Conservation (phyloP, 2,113 vertebrate species). For the Heterocephalus glaber region DNA sequence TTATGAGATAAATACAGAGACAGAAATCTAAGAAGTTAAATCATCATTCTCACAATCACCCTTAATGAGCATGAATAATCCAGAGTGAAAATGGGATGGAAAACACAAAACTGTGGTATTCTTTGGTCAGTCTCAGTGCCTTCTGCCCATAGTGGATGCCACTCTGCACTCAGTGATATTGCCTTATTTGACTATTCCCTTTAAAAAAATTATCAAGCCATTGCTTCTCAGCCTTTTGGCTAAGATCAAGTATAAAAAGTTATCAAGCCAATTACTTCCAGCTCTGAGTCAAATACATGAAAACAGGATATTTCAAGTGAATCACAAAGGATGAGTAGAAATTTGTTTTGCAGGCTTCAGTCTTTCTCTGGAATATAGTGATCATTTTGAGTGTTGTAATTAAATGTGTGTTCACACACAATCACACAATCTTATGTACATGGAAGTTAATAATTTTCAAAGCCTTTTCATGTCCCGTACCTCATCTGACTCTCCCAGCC, state of each 20-base stretch:
- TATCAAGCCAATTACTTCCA: neutral
- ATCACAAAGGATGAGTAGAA: neutral
- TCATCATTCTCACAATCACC: neutral
- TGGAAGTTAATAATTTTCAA: neutral
- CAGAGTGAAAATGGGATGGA: neutral
- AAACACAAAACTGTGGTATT: neutral
- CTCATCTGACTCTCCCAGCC: neutral
- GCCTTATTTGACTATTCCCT: neutral
- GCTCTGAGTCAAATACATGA: neutral
- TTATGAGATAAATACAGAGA: neutral
- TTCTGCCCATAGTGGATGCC: neutral
- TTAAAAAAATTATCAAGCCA: neutral
- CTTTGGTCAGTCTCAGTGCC: neutral
- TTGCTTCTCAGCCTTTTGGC: slow-evolving; percentile 45
- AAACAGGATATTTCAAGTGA: neutral
- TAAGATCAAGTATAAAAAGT: too few relatives aligned
- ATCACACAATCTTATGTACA: neutral
- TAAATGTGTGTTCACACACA: neutral
- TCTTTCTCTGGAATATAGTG: neutral
- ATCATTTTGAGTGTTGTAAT: neutral
- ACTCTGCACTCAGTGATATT: neutral
- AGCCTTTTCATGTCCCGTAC: neutral
- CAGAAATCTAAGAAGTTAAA: neutral
- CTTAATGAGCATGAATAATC: neutral
- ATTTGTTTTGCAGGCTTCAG: neutral